Base-by-base conservation (phyloP, 2,113 vertebrate genomes). In the Plestiodon gilberti region DNA sequence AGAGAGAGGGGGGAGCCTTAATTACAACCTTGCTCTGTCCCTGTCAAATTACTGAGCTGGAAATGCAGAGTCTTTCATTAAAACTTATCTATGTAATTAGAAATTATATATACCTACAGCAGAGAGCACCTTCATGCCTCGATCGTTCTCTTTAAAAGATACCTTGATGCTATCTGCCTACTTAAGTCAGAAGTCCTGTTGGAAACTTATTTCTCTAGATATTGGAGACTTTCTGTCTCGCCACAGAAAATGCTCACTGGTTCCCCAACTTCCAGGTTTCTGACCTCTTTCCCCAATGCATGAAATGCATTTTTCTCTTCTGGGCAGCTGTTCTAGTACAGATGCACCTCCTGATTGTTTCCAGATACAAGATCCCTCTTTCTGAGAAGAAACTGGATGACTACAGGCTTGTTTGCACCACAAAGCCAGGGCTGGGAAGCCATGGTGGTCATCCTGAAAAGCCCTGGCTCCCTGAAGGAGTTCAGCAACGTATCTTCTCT, bases 11-110 rank as follows among this genome's bases (percentile, higher is more conserved):
- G 74, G 83, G 73, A 84, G 79, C 82, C 69, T 65, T 90, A 81
- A 84, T 86, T 20, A 79, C 73, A 79, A 65, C 78, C 86, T 91
- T 87, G 74, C 83, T 81, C 88, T 88, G 86, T 25, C 91, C 89
- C 77, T 64, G 84, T 91, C 88, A 85, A 89, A 86, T 90, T 83
- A n/a, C 69, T 76, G 87, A 82, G 85, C 89, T 86, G 92, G 88
- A 22, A 0, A 76, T 81, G 86, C 86, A 84, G 78, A 95, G 93
- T 92, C 93, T 96, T 87, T 96, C 94, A 95, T 96, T 95, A 95
- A 17, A 33, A 78, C 86, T 86, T 94, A 91, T 89, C 90, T 90
- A 52, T 89, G 93, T 95, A 95, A 96, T 96, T 95, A 96, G 94
- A 94, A 95, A 94, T 91, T 92, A 80, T 90, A 89, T 73, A 75